These are phyloP conservation scores for Pyrochroa serraticornis DNA, from an alignment of 2,888 invertebrate species.

Conservation along the genomic window DNA sequence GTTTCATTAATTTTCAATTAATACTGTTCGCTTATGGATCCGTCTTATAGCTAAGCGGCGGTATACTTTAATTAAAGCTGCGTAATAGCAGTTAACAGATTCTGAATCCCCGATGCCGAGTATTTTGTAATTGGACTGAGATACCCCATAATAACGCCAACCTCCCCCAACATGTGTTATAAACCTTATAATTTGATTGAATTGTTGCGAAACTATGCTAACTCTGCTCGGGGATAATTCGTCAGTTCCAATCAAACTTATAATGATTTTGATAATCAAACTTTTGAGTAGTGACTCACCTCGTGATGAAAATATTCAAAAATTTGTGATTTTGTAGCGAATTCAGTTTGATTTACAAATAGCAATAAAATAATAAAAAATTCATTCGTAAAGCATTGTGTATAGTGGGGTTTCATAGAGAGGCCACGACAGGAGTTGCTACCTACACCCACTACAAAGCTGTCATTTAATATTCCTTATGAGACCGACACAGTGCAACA, in stretches of 20 bases:
- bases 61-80: conserved; percentile 40
- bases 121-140: conserved; percentile 24
- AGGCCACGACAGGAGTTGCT: conserved; percentile 22
- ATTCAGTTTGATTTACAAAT: conserved; percentile 1
- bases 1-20: conserved; percentile 27
- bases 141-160: conserved; percentile 13
- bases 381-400: conserved; percentile 16
- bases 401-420: conserved; percentile 14
- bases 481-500: conserved; percentile 33
- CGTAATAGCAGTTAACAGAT: conserved; percentile 38
- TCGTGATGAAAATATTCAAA: not conserved
- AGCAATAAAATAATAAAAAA: conserved; percentile 14
- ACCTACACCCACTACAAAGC: conserved; percentile 21
- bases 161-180: conserved; percentile 18
- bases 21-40: conserved; percentile 19
- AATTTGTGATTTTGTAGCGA: conserved; percentile 5
- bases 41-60: conserved; percentile 33
- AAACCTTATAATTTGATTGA: conserved; percentile 21
- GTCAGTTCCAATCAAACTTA: not conserved
- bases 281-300: no score
- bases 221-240: conserved; percentile 10
- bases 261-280: not conserved
- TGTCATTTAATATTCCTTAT: conserved; percentile 35
- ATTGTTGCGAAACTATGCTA: conserved; percentile 20
- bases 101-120: conserved; percentile 19